Evolutionary conservation across 2,888 invertebrate species (phyloP).

Genomic region (Cataglyphis albicans): DNA sequence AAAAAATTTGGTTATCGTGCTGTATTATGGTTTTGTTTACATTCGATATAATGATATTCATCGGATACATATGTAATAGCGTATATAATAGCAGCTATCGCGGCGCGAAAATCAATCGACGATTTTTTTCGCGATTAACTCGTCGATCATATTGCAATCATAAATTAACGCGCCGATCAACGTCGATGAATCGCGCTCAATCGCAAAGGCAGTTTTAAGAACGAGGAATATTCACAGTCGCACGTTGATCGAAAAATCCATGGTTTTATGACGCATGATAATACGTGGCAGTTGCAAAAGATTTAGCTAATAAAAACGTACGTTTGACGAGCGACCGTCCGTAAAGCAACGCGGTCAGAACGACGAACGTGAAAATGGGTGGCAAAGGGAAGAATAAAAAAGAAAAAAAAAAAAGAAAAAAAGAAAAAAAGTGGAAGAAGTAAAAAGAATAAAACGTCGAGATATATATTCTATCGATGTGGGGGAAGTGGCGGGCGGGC

Average conservation of each 20-base stretch:
- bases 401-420: constrained; percentile 24
- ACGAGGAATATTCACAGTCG: constrained; percentile 40
- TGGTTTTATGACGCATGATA: constrained; percentile 68
- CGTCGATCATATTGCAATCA: not conserved
- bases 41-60: constrained; percentile 70
- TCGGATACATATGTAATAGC: constrained; percentile 32
- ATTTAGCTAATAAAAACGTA: constrained; percentile 72
- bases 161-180: not conserved
- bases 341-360: constrained; percentile 71
- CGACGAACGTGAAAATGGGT: constrained; percentile 56
- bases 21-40: constrained; percentile 77
- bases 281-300: constrained; percentile 68
- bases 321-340: constrained; percentile 66
- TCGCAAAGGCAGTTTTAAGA: constrained; percentile 25
- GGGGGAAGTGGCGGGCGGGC: not conserved
- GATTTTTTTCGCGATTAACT: not conserved
- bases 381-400: constrained; percentile 40
- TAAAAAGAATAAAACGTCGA: constrained; percentile 65
- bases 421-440: constrained; percentile 55
- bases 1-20: constrained; percentile 77
- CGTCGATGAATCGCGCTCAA: not conserved
- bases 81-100: not conserved
- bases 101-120: not conserved
- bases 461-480: constrained; percentile 76
- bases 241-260: constrained; percentile 63